phyloP scores from a whole-genome alignment of 1,140 invertebrate species.

The Melanaphis sacchari region DNA sequence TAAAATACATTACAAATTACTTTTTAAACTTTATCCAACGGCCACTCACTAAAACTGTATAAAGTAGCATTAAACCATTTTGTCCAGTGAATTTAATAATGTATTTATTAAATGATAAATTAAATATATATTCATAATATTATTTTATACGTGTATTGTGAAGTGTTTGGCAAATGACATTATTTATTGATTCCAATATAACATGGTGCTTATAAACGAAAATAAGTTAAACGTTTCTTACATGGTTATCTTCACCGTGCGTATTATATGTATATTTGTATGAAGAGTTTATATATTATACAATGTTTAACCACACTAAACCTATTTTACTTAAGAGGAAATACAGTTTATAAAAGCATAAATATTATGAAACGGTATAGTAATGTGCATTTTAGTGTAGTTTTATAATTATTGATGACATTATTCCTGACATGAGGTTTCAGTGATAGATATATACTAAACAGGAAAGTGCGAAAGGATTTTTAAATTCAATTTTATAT shows the following conservation, averaged over 20 bases:
- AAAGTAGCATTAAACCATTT: neutral
- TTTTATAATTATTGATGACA: neutral
- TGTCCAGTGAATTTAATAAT: neutral
- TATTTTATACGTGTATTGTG: neutral
- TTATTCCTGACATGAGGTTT: neutral
- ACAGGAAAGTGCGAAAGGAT: neutral
- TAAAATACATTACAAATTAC: neutral
- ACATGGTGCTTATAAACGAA: neutral
- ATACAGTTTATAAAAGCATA: neutral
- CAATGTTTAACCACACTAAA: neutral
- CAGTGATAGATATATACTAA: neutral
- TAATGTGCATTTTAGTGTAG: neutral
- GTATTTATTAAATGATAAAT: neutral
- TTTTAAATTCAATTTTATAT: neutral
- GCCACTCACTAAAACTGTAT: neutral
- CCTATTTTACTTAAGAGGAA: neutral
- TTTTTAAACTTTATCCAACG: neutral
- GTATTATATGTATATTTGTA: no score
- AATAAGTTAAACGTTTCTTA: neutral
- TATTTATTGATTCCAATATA: no score
- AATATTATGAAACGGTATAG: no score
- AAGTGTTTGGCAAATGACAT: neutral
- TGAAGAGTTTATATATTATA: neutral
- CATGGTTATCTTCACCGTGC: no score
- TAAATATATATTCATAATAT: neutral